Percentiles rank a stretch among this genome's conserved stretches.
Conservation (phyloP, 2,113 vertebrate genomes). For the Canis aureus region DNA sequence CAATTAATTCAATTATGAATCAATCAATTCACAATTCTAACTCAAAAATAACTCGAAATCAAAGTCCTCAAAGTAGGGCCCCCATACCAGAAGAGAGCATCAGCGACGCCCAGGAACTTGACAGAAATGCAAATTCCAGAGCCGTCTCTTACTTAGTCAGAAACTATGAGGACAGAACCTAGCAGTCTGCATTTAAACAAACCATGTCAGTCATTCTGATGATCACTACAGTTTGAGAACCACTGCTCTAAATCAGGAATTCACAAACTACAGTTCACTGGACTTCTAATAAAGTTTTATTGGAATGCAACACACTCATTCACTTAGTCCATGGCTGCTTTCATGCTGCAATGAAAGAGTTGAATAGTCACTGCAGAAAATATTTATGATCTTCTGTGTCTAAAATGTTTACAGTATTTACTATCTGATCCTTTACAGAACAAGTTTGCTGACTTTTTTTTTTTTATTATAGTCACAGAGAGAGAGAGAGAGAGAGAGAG, state of each 20-base stretch:
- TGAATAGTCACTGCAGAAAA: background rate
- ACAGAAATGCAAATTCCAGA: background rate
- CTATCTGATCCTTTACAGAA: background rate
- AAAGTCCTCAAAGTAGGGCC: background rate
- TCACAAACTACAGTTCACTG: background rate
- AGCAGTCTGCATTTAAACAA: background rate
- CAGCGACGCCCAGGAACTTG: background rate
- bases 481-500: no score
- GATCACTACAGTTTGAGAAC: background rate
- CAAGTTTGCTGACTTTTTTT: background rate
- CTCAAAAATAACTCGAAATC: background rate
- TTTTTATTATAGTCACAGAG: no score
- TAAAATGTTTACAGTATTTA: background rate
- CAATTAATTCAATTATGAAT: no score
- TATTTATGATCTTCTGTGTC: background rate
- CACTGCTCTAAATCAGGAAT: background rate
- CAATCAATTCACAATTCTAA: background rate
- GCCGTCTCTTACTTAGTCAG: background rate
- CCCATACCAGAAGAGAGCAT: background rate
- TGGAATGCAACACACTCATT: background rate
- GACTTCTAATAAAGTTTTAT: constrained; percentile 36
- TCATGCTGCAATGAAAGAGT: background rate
- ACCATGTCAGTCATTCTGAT: background rate
- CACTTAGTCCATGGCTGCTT: background rate
- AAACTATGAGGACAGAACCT: background rate